Base-by-base conservation (phyloP, 2,888 invertebrate species). In the Nemotelus nigrinus region DNA sequence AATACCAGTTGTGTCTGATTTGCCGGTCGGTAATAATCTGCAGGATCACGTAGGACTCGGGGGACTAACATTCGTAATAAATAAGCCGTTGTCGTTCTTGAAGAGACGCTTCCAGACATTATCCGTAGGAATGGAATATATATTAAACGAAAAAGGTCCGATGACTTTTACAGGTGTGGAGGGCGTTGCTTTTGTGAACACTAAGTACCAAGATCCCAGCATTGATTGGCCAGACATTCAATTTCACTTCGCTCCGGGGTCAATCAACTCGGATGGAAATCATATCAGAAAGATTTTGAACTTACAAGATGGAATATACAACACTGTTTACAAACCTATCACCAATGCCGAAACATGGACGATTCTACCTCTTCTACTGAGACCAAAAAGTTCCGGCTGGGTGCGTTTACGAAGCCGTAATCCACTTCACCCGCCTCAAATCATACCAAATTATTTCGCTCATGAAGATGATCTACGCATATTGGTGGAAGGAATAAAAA, bases 391-490 rank as follows among this genome's bases (percentile, higher is more conserved):
- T 84, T 91, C 91, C 0, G 99, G 99, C 0, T 93, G 93, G 91
- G 88, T 99, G n/a, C 92, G 93, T 72, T 87, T 99, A 39, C 92
- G 91, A 81, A 94, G 94, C 68, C 90, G 89, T 55, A 93, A 97
- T 86, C 97, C 97, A 0, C 89, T 92, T 80, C 91, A 93, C 1
- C 91, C 94, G 80, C 98, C 97, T 0, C 91, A 93, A 10, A 93
- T 98, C 76, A 94, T 95, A 84, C 97, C 98, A 0, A 97, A 98
- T 85, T 98, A 98, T 85, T 94, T 98, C 84, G 92, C 95, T 0
- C 93, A 95, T 82, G 92, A 92, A 80, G 91, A 94, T 83, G 98
- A 98, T 83, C 89, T 96, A 10, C 89, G 92, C 81, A 91, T 93
- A 0, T 85, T 96, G 2, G 92, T 93, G 0, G 96, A 96, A 84